Conservation (phyloP, 2,888 invertebrate species). For the Netelia inedita region DNA sequence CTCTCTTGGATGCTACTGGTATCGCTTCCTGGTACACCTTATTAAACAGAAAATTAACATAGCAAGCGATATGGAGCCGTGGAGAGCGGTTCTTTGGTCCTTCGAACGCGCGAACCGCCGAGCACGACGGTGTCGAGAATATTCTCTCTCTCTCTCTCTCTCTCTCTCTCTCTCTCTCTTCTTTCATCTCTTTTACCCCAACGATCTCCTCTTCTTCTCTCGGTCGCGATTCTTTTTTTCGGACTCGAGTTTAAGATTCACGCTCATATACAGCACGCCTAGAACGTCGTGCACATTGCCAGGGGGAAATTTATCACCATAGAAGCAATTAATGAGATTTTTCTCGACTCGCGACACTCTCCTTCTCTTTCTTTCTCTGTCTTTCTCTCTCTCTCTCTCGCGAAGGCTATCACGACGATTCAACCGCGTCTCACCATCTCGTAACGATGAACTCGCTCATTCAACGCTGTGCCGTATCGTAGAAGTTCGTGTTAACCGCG, state of each 20-base stretch:
- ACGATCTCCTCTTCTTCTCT: no score
- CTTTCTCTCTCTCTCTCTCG: neutral
- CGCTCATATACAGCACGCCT: constrained; percentile 64
- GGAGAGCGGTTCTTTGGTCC: constrained; percentile 63
- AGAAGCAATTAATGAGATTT: constrained; percentile 84
- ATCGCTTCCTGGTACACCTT: constrained; percentile 83
- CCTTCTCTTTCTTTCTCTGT: neutral
- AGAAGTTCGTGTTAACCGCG: no score
- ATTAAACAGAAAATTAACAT: constrained; percentile 84
- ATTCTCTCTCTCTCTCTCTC: constrained; percentile 52
- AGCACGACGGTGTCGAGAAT: constrained; percentile 71
- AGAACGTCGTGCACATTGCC: constrained; percentile 81
- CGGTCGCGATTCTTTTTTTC: no score
- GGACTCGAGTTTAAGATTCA: constrained; percentile 30
- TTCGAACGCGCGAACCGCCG: constrained; percentile 66
- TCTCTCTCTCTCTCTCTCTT: constrained; percentile 48
- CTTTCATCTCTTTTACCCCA: constrained; percentile 23
- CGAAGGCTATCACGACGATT: constrained; percentile 47
- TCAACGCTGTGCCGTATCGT: no score
- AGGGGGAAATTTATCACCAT: constrained; percentile 84
- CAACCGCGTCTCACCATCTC: neutral
- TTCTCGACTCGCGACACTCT: constrained; percentile 70
- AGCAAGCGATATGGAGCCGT: constrained; percentile 74
- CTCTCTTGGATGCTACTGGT: constrained; percentile 58
- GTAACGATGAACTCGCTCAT: neutral